These are phyloP conservation scores for Ichneumon xanthorius DNA, from an alignment of 2,888 invertebrate genomes.

Conservation along the genomic window DNA sequence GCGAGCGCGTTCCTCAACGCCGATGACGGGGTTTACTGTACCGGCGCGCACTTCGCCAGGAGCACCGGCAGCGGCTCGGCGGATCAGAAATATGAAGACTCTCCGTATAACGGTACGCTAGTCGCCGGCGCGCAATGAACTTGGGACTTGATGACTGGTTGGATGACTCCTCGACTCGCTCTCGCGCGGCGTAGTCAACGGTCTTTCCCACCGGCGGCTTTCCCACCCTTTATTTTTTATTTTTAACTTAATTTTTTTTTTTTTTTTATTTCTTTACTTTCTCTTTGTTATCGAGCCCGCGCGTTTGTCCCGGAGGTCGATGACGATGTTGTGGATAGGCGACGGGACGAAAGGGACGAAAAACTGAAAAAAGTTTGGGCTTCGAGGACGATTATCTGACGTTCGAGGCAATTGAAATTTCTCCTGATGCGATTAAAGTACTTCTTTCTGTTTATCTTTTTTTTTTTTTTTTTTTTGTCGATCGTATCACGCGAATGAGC, in stretches of 20 bases:
- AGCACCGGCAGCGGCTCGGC: conserved; percentile 7
- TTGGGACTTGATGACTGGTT: conserved; percentile 59
- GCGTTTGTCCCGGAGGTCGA: conserved; percentile 56
- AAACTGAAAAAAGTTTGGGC: conserved; percentile 6
- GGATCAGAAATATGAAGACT: conserved; percentile 15
- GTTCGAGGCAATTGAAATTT: conserved; percentile 49
- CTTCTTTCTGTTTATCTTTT: conserved; percentile 17
- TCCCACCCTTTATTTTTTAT: neutral
- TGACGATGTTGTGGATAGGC: conserved; percentile 35
- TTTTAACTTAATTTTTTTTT: neutral
- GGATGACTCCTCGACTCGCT: conserved; percentile 37
- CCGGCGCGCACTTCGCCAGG: neutral
- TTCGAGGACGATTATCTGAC: conserved; percentile 56
- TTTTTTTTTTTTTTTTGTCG: neutral
- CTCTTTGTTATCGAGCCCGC: conserved; percentile 32
- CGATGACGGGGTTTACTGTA: conserved; percentile 30
- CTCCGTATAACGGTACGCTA: conserved; percentile 39
- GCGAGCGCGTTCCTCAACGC: conserved; percentile 37
- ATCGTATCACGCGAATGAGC: conserved; percentile 28
- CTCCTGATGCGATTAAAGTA: conserved; percentile 34
- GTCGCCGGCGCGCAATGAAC: conserved; percentile 54
- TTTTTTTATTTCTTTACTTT: conserved; percentile 1
- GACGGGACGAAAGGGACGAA: conserved; percentile 38
- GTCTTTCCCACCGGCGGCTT: conserved; percentile 46
- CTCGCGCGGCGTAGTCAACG: conserved; percentile 25